phyloP scores from a whole-genome alignment of 2,888 invertebrate genomes.

The Erebia ligea region DNA sequence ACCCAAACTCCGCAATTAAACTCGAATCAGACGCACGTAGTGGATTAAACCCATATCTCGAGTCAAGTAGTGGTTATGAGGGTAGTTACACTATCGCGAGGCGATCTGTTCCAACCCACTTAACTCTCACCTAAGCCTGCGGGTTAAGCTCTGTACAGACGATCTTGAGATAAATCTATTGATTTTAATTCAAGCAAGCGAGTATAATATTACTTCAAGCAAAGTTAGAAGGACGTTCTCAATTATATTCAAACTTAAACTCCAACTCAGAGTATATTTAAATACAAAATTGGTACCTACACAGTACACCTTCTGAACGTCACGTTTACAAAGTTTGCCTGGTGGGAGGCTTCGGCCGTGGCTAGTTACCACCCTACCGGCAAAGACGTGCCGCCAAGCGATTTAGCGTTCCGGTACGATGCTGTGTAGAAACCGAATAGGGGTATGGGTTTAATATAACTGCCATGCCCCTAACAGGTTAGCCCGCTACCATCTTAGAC shows the following conservation, averaged over 20 bases:
- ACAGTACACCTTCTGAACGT: too few species aligned
- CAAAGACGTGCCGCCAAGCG: too few species aligned
- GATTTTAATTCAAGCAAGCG: not conserved
- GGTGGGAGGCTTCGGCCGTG: too few species aligned
- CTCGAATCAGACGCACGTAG: not conserved
- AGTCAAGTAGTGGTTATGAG: constrained; percentile 6
- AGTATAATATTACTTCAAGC: not conserved
- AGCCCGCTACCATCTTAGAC: too few species aligned
- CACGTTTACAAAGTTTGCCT: too few species aligned
- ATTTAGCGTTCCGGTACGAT: too few species aligned
- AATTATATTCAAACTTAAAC: not conserved
- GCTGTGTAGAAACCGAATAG: too few species aligned
- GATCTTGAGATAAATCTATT: not conserved
- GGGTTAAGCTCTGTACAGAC: not conserved
- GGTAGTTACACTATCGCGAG: constrained; percentile 3
- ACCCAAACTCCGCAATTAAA: not conserved
- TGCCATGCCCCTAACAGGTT: too few species aligned
- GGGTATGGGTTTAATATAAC: too few species aligned
- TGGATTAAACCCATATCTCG: constrained; percentile 2
- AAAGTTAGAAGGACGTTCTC: not conserved
- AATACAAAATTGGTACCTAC: too few species aligned
- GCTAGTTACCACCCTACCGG: too few species aligned
- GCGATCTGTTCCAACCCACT: constrained; percentile 29
- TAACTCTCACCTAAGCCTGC: constrained; percentile 21
- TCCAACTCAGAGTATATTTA: too few species aligned